Evolutionary conservation across 1,140 invertebrate species (phyloP), one percentile per base, ranked within the genome.

Genomic region (Medauroidea extradentata): DNA sequence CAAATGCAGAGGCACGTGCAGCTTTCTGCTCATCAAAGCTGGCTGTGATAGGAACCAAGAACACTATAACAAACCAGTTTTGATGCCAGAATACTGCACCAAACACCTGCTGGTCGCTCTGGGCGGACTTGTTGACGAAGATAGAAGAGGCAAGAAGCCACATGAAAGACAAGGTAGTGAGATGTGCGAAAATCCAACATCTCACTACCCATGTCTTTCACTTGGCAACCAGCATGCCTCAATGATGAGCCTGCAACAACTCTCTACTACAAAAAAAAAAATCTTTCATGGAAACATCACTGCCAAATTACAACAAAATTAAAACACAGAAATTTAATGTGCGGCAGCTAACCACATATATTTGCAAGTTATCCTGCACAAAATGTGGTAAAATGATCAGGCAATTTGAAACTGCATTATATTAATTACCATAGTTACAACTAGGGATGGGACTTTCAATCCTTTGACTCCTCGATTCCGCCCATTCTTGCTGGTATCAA

Each of bases 121-220:
- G 11, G 29, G 29, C 54, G 55, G 2, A 16, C 9, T 4, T 27
- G 25, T 16, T 43, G 49, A 7, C 49, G 21, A 13, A 18, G n/a
- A 38, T 21, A 21, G 59, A 50, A 18, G 14, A 24, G 3, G 38
- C 43, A 27, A 29, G 23, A 25, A 24, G 73, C 81, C 73, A 74
- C 83, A 86, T 88, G 90, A 92, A 93, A 91, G 90, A 93, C 90
- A 93, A 89, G 87, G 85, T 91, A 93, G 89, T 90, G 89, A 93
- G 89, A 89, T 82, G 84, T 75, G 71, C 49, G 71, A 69, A 71
- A 66, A 66, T 63, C 65, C 75, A 80, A 83, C 89, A 91, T 92
- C 89, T 93, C 90, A 93, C 90, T 93, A 93, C 90, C 90, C 90
- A 91, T 92, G 90, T 93, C 90, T 92, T 92, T 93, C 90, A 91